phyloP scores from a whole-genome alignment of 2,113 vertebrate genomes.

The Indri indri region DNA sequence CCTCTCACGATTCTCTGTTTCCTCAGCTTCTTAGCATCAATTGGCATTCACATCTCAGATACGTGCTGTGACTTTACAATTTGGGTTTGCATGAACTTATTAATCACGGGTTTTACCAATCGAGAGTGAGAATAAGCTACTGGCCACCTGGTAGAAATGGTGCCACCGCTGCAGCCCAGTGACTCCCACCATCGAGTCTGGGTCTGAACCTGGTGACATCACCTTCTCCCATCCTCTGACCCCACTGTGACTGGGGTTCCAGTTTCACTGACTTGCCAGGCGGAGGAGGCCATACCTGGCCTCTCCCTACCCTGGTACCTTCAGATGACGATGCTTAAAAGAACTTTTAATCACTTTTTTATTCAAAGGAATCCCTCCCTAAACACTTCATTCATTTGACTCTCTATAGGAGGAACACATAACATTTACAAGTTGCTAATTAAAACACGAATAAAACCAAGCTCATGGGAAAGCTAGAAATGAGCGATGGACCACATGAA shows the following conservation, averaged over 20 bases:
- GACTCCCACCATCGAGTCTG: not conserved
- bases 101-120: not conserved
- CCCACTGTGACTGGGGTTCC: not conserved
- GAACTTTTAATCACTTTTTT: not conserved
- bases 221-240: no score
- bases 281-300: fast-evolving
- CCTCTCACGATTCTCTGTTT: not conserved
- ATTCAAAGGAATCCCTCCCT: not conserved
- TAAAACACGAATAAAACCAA: conserved; percentile 45
- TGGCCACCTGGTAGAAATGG: not conserved
- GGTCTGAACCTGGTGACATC: not conserved
- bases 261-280: not conserved
- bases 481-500: not conserved
- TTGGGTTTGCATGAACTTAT: not conserved
- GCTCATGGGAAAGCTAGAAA: not conserved
- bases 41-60: not conserved
- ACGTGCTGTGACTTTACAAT: not conserved
- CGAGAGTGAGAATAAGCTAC: not conserved
- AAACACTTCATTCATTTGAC: conserved; percentile 5
- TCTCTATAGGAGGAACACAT: not conserved
- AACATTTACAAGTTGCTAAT: not conserved
- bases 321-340: not conserved
- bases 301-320: not conserved
- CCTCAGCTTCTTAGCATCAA: not conserved
- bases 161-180: fast-evolving